phyloP scores from a whole-genome alignment of 1,140 invertebrate genomes.

The Scaptodrosophila lebanonensis region DNA sequence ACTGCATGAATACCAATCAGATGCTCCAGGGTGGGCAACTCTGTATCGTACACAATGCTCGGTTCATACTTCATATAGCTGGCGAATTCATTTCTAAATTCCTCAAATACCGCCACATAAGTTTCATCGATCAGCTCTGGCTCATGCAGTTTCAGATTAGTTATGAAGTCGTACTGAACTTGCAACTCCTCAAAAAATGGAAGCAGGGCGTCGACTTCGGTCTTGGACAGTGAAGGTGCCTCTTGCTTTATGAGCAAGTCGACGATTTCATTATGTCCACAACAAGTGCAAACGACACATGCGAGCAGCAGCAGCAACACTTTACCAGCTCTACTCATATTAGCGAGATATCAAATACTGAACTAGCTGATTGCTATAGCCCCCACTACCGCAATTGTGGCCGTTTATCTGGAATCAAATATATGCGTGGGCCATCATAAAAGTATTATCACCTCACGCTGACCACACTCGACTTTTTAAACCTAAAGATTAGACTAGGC shows the following conservation, averaged over 20 bases:
- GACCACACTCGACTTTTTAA: slow-evolving; percentile 51
- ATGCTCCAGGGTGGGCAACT: slow-evolving; percentile 48
- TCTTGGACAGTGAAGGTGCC: slow-evolving; percentile 40
- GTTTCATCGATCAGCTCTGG: slow-evolving; percentile 13
- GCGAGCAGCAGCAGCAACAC: slow-evolving; percentile 22
- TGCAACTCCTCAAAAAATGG: slow-evolving; percentile 59
- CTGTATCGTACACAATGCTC: slow-evolving; percentile 49
- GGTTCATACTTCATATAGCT: slow-evolving; percentile 29
- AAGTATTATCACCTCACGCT: slow-evolving; percentile 37
- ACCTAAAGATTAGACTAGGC: slow-evolving; percentile 37
- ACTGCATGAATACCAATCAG: slow-evolving; percentile 34
- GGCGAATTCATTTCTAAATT: slow-evolving; percentile 37
- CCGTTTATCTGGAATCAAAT: too few species aligned
- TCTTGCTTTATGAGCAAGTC: slow-evolving; percentile 38
- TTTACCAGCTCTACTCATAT: slow-evolving; percentile 28
- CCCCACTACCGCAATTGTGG: too few species aligned
- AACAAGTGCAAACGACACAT: slow-evolving; percentile 10
- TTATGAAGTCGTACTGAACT: slow-evolving; percentile 52
- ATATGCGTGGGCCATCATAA: slow-evolving; percentile 12
- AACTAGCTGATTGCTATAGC: too few species aligned
- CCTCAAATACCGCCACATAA: slow-evolving; percentile 31
- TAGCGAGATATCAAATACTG: too few species aligned
- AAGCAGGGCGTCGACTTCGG: slow-evolving; percentile 47
- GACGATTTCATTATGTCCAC: slow-evolving; percentile 37
- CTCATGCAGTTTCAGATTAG: slow-evolving; percentile 28